Evolutionary conservation across 2,113 vertebrate genomes (phyloP), one percentile per base, ranked within the genome.

Genomic region (Microtus richardsoni): DNA sequence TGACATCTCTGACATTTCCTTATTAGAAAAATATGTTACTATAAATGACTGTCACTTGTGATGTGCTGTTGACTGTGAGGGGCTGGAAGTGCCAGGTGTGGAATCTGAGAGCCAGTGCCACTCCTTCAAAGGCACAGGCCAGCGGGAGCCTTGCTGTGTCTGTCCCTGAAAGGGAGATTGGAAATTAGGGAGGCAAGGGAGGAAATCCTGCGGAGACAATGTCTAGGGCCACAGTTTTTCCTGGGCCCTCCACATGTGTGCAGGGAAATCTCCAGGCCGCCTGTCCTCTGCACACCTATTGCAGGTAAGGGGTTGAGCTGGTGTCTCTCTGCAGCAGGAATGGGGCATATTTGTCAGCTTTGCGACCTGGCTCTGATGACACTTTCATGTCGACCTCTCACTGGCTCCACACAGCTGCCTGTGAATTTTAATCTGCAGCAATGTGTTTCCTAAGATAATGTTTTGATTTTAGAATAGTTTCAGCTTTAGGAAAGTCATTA

Each of bases 1-100:
- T 95, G 96, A 93, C 82, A 74, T 91, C 95, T 93, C 93, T 94
- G 87, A 96, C 58, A 88, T 92, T 95, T 94, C 78, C 44, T 22
- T 70, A 83, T 96, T 94, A 95, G 91, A 94, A 85, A 94, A 62
- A 24, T 54, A 21, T 36, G 77, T 83, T 90, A 74, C 71, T 60
- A 49, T 71, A 92, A 91, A 92, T 95, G 91, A 58, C 78, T 94
- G 87, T 78, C 91, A 89, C 49, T 79, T 58, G 41, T 44, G 82
- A 77, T 52, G 33, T 74, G 79, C 41, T 2, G 0, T 3, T 62
- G 62, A 74, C 89, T 94, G 89, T 88, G 82, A 92, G 83, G 54
- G 28, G 44, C 74, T 91, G 49, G 78, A 91, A 87, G 93, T 86
- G 30, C 87, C 93, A 91, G 47, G 74, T 70, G 49, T 89, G 49